Conservation (phyloP, 2,888 invertebrate species). For the Euphydryas editha region DNA sequence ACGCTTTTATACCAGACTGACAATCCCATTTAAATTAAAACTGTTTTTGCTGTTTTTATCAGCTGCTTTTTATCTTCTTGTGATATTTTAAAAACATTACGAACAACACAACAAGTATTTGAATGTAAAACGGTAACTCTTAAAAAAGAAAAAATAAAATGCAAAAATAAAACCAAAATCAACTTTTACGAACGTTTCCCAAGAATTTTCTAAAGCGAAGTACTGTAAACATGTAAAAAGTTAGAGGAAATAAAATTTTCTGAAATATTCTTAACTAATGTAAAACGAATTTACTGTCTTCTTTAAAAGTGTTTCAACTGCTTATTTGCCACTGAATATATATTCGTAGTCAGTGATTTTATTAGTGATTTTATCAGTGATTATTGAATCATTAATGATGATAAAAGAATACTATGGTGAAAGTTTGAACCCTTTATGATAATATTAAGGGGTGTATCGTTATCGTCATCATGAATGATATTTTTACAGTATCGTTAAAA, state of each 20-base stretch:
- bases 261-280: slow-evolving; percentile 13
- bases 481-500: too few species aligned
- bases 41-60: too few species aligned
- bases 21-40: too few species aligned
- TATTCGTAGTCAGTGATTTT: neutral
- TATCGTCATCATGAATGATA: too few species aligned
- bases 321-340: neutral
- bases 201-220: slow-evolving; percentile 14
- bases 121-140: slow-evolving; percentile 30
- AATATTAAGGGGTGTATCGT: too few species aligned
- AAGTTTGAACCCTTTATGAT: too few species aligned
- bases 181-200: slow-evolving; percentile 23
- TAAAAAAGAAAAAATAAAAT: slow-evolving; percentile 21
- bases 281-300: slow-evolving; percentile 9
- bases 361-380: neutral
- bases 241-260: slow-evolving; percentile 11
- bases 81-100: slow-evolving; percentile 16
- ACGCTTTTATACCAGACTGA: too few species aligned
- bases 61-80: too few species aligned
- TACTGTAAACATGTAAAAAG: slow-evolving; percentile 11
- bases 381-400: too few species aligned
- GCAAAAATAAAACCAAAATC: slow-evolving; percentile 24
- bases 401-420: too few species aligned
- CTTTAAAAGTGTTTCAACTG: neutral
- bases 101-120: slow-evolving; percentile 21